A percentile compares a stretch with the other conserved stretches of the same genome.
phyloP scores from a whole-genome alignment of 2,113 vertebrate genomes.

The Bagarius yarrelli region DNA sequence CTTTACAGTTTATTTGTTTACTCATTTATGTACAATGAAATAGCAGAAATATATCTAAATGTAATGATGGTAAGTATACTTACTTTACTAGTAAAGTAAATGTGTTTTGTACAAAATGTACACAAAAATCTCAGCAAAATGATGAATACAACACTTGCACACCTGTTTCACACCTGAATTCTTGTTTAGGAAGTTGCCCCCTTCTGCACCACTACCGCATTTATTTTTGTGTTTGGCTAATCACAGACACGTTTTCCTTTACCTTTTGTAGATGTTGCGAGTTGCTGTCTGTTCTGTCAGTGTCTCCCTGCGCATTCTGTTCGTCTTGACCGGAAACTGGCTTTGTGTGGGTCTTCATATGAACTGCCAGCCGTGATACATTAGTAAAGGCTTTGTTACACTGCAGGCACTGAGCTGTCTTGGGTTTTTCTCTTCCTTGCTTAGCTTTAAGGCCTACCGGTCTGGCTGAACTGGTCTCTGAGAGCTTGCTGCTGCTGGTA shows the following conservation, averaged over 20 bases:
- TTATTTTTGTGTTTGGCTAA: not conserved
- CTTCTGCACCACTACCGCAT: not conserved
- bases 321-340: not conserved
- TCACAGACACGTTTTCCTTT: not conserved
- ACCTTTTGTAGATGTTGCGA: slow-evolving; percentile 31
- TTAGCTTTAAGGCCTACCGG: slow-evolving; percentile 1
- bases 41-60: not conserved
- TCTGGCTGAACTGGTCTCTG: slow-evolving; percentile 2
- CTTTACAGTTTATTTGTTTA: not conserved
- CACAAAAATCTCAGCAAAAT: too few relatives aligned
- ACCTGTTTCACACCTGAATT: not conserved
- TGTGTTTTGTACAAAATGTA: not conserved
- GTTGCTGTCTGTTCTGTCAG: slow-evolving; percentile 1
- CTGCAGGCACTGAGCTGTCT: slow-evolving; percentile 39
- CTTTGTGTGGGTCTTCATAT: slow-evolving; percentile 47
- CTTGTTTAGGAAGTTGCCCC: not conserved
- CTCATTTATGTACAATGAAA: not conserved
- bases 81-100: not conserved
- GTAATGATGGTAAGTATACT: not conserved
- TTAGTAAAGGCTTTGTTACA: slow-evolving; percentile 47
- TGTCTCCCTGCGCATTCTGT: not conserved
- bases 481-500: slow-evolving; percentile 8
- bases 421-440: slow-evolving; percentile 2
- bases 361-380: slow-evolving; percentile 44
- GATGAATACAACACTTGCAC: not conserved